phyloP scores from a whole-genome alignment of 2,797 vertebrate species.

The Spondyliosoma cantharus region DNA sequence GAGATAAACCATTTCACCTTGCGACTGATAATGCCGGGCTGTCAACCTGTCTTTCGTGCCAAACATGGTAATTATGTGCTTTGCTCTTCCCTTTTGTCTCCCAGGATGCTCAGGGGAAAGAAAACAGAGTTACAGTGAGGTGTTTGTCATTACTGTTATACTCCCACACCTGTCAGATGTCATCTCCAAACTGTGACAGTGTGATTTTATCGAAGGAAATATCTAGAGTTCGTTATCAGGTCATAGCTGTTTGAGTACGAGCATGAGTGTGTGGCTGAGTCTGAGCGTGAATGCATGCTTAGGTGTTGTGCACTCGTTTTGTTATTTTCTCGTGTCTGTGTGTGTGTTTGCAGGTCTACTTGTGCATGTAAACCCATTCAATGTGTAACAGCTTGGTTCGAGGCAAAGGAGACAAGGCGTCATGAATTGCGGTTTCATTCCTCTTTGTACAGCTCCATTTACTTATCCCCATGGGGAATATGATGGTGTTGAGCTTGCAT shows the following conservation, averaged over 20 bases:
- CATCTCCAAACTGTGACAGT: conserved; percentile 42
- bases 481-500: conserved; percentile 59
- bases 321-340: not conserved
- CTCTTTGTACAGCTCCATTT: conserved; percentile 60
- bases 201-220: conserved; percentile 11
- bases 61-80: conserved; percentile 77
- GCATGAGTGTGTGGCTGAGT: not conserved
- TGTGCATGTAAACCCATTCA: conserved; percentile 28
- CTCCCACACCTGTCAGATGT: conserved; percentile 63
- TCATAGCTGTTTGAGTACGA: conserved; percentile 19
- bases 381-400: conserved; percentile 27
- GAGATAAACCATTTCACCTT: conserved; percentile 79
- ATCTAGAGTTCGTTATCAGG: conserved; percentile 39
- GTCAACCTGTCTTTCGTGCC: conserved; percentile 73
- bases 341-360: conserved; percentile 10
- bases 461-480: conserved; percentile 57
- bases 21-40: conserved; percentile 73
- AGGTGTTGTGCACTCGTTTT: not conserved
- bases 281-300: not conserved
- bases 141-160: conserved; percentile 51
- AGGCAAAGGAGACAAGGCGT: conserved; percentile 50
- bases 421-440: conserved; percentile 54
- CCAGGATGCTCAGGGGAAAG: conserved; percentile 59
- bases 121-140: conserved; percentile 56
- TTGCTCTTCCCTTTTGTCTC: conserved; percentile 69